Evolutionary conservation across 2,888 invertebrate genomes (phyloP).

Genomic region (Steinernema scapterisci): DNA sequence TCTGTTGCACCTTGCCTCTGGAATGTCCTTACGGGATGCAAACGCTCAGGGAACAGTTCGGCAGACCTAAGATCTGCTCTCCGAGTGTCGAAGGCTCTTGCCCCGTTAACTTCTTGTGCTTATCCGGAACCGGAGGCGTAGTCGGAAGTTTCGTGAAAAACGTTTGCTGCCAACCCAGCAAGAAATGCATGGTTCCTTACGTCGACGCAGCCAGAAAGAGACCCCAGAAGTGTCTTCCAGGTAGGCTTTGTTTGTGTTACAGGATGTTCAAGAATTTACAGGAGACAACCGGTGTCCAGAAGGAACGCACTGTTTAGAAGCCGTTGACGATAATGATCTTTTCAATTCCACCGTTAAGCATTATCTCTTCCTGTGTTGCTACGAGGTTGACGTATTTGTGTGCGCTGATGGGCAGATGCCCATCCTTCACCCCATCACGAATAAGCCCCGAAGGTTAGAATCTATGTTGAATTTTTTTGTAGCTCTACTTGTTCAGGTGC

Average conservation of each 20-base stretch:
- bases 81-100: constrained; percentile 50
- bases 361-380: constrained; percentile 53
- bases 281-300: constrained; percentile 46
- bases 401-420: constrained; percentile 49
- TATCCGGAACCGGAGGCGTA: constrained; percentile 31
- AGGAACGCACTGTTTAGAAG: constrained; percentile 50
- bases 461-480: no score
- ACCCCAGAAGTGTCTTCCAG: constrained; percentile 52
- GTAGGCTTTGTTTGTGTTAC: constrained; percentile 20
- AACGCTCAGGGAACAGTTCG: constrained; percentile 46
- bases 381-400: constrained; percentile 51
- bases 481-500: constrained; percentile 34
- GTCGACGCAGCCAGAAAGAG: constrained; percentile 45
- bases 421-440: constrained; percentile 40
- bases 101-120: constrained; percentile 49
- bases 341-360: not conserved
- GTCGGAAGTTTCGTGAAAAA: constrained; percentile 36
- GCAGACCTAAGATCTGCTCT: constrained; percentile 49
- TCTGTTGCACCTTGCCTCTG: constrained; percentile 53
- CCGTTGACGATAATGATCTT: constrained; percentile 38
- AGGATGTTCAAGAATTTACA: not conserved
- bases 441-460: constrained; percentile 36
- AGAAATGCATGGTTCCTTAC: constrained; percentile 51
- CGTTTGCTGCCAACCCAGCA: constrained; percentile 50
- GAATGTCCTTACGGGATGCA: constrained; percentile 54